Evolutionary conservation across 2,113 vertebrate genomes (phyloP), one percentile per base, ranked within the genome.

Genomic region (Bettongia penicillata): DNA sequence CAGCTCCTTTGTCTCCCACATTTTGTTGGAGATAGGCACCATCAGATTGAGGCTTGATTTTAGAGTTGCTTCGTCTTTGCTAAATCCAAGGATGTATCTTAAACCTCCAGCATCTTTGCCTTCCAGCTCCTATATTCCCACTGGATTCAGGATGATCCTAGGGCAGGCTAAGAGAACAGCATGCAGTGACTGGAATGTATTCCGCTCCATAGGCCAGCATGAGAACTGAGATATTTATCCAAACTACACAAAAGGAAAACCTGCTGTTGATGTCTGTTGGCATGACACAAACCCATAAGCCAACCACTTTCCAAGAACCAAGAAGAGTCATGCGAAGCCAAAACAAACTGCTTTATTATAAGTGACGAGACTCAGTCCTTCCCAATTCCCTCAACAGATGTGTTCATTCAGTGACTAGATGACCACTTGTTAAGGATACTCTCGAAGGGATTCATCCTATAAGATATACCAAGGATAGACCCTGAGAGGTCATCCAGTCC

Each of bases 201-300:
- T 52, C 90, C 93, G 0, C 94, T 93, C 93, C 84, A 93, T 77
- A 49, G 26, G 4, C 16, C 61, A 12, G 26, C 92, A 31, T 93
- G n/a, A 96, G 51, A 95, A 95, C 47, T 24, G 53, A 96, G 91
- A 91, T 43, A 94, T 95, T 97, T 95, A 37, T 94, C 94, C 91
- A 43, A 26, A 22, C 9, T 96, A n/a, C 93, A 31, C 93, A 92
- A 19, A 31, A 68, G 61, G 84, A 94, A 43, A 92, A 43, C 43
- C 68, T 43, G 1, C n/a, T 23, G 16, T 31, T 61, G 43, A 90
- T 97, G 90, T 7, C 49, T 97, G 84, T 19, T 68, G 53, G 94
- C 47, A 96, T 95, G 52, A 93, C 93, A 95, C 94, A 61, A 96
- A 93, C 91, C 93, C 90, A 96, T 92, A 97, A 95, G 61, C 52